phyloP scores from a whole-genome alignment of 1,140 invertebrate species.

The Asbolus verrucosus region DNA sequence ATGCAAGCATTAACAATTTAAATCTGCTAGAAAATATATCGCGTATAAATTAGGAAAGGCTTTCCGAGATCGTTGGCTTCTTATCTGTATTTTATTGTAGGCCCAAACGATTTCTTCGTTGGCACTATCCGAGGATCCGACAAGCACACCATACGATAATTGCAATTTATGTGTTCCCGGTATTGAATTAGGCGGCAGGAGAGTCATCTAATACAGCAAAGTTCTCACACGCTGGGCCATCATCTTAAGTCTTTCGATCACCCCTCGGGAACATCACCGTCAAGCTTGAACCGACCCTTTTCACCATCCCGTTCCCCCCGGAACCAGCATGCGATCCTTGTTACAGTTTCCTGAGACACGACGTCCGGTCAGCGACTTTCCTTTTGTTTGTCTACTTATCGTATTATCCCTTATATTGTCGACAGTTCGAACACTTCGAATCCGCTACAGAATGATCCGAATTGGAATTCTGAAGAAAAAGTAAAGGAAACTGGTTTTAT shows the following conservation, averaged over 20 bases:
- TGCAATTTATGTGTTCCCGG: conserved; percentile 25
- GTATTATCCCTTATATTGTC: conserved; percentile 35
- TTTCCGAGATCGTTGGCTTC: conserved; percentile 15
- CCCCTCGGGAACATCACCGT: conserved; percentile 29
- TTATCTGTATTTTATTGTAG: conserved; percentile 37
- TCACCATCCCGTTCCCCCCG: not conserved
- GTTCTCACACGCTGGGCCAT: conserved; percentile 28
- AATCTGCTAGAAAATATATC: conserved; percentile 29
- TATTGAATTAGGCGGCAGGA: conserved; percentile 41
- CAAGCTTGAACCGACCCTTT: conserved; percentile 15
- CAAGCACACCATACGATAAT: conserved; percentile 30
- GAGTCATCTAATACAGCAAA: conserved; percentile 44
- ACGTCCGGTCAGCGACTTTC: conserved; percentile 36
- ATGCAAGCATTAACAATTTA: conserved; percentile 14
- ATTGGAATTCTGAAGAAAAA: conserved; percentile 9
- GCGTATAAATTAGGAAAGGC: conserved; percentile 11
- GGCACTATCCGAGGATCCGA: conserved; percentile 18
- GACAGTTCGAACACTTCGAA: conserved; percentile 24
- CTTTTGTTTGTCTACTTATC: conserved; percentile 38
- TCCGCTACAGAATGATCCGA: conserved; percentile 12
- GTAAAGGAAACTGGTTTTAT: conserved; percentile 18
- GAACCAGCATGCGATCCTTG: conserved; percentile 12
- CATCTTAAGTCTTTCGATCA: conserved; percentile 41
- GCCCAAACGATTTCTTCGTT: conserved; percentile 14
- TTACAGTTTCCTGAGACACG: conserved; percentile 32